phyloP scores from a whole-genome alignment of 2,113 vertebrate genomes.

The Chloropsis hardwickii region DNA sequence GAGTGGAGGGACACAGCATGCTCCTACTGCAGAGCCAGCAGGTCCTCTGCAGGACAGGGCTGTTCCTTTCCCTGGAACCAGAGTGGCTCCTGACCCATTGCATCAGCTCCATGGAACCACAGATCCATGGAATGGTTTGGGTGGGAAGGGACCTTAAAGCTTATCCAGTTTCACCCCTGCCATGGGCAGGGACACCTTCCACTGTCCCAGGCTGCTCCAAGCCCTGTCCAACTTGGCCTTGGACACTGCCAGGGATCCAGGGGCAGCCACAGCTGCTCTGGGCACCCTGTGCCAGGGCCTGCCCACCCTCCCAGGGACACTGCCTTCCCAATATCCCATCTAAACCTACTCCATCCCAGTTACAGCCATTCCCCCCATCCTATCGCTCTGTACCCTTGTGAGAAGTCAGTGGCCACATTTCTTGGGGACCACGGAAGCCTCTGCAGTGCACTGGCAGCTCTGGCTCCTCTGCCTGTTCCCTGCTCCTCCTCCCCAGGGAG shows the following conservation, averaged over 20 bases:
- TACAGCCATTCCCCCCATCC: not conserved
- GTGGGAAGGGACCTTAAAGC: not conserved
- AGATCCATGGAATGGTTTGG: not conserved
- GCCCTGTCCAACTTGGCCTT: not conserved
- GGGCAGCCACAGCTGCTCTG: not conserved
- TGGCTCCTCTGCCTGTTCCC: not conserved
- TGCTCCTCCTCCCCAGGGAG: not conserved
- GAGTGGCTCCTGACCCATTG: not conserved
- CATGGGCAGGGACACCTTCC: not conserved
- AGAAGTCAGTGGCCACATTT: not conserved
- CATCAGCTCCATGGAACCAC: not conserved
- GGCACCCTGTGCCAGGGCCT: not conserved
- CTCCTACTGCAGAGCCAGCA: not conserved
- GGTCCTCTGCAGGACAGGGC: not conserved
- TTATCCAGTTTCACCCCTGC: accelerated
- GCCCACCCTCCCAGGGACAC: not conserved
- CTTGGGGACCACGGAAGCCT: no score
- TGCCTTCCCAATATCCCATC: not conserved
- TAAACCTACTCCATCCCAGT: not conserved
- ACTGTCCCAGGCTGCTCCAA: not conserved
- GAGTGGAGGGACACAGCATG: not conserved
- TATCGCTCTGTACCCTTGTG: accelerated
- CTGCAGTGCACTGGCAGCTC: not conserved
- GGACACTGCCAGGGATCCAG: not conserved
- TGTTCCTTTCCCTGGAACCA: not conserved